phyloP scores from a whole-genome alignment of 2,113 vertebrate genomes.

The Porphyrio hochstetteri region DNA sequence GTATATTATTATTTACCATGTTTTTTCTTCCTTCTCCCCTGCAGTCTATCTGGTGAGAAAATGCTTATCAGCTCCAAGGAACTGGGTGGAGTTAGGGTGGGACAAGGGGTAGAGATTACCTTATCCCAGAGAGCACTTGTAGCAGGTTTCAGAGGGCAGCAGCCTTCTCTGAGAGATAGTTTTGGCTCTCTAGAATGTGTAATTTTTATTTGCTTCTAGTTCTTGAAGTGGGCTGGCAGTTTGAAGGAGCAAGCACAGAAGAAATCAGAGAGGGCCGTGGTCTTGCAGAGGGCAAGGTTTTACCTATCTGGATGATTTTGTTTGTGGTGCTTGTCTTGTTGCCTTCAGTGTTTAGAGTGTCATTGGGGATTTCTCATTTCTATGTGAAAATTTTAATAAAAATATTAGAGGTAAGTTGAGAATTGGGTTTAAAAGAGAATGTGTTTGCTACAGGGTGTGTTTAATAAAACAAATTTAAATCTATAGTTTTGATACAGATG shows the following conservation, averaged over 20 bases:
- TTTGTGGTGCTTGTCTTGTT: constrained; percentile 19
- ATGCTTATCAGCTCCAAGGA: constrained; percentile 1
- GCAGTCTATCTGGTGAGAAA: background rate
- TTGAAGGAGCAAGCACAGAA: constrained; percentile 40
- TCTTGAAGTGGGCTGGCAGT: background rate
- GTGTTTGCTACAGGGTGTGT: background rate
- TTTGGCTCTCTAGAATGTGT: background rate
- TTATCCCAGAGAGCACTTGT: background rate
- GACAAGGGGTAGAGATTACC: background rate
- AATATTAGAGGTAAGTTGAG: constrained; percentile 53
- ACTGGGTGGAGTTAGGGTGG: constrained; percentile 20
- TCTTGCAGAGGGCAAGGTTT: background rate
- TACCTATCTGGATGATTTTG: background rate
- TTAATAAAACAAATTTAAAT: background rate
- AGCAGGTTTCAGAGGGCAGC: background rate
- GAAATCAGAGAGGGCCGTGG: background rate
- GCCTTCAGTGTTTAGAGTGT: constrained; percentile 27
- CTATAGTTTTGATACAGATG: background rate
- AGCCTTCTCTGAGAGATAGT: background rate
- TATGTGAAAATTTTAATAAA: constrained; percentile 44
- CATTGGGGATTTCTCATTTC: constrained; percentile 41
- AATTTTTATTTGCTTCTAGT: background rate
- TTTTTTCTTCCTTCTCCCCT: background rate
- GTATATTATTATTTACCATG: background rate
- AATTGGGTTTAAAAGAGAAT: background rate